A percentile compares a stretch with the other conserved stretches of the same genome.
Conservation (phyloP, 2,113 vertebrate species). For the Cavia porcellus region DNA sequence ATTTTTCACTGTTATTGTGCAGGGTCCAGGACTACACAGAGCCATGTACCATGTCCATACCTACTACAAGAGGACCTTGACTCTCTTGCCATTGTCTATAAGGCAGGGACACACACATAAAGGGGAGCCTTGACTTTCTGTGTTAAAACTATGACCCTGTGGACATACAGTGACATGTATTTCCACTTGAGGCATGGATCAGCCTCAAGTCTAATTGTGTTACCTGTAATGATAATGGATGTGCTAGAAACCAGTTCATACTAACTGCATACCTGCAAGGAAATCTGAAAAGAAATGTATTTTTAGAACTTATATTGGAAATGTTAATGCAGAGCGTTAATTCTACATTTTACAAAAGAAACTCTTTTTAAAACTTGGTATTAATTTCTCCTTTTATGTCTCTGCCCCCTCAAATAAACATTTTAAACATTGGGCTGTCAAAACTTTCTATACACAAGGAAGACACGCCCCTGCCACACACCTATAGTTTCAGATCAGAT, state of each 20-base stretch:
- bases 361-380: background rate
- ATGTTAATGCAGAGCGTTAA: background rate
- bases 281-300: background rate
- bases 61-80: too few species aligned
- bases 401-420: background rate
- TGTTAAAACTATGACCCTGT: background rate
- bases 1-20: background rate
- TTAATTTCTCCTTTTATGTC: background rate
- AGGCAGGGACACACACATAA: background rate
- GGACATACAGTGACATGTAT: background rate
- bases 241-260: background rate
- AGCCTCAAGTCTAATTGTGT: background rate
- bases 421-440: background rate
- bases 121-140: background rate
- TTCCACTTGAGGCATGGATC: background rate
- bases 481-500: conserved; percentile 27
- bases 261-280: background rate
- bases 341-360: conserved; percentile 4
- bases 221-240: background rate
- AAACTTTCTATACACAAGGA: background rate
- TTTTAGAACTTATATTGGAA: conserved; percentile 41
- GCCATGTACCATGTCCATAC: background rate
- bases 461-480: background rate
- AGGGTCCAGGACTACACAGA: background rate
- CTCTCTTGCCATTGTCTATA: background rate